A percentile compares a stretch with the other conserved stretches of the same genome.
Evolutionary conservation across 2,797 vertebrate species (phyloP).

Genomic region (Anas acuta): DNA sequence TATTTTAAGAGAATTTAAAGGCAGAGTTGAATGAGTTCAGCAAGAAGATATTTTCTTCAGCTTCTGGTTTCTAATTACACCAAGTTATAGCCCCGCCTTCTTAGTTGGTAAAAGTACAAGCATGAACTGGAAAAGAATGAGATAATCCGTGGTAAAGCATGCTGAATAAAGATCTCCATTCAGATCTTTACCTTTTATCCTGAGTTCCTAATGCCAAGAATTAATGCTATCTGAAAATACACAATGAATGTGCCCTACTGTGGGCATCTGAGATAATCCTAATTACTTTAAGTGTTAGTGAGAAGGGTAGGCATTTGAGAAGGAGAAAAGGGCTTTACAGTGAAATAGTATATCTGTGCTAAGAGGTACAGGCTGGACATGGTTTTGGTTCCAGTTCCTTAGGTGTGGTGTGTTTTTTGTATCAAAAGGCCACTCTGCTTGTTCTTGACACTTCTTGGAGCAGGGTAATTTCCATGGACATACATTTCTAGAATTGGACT

Average conservation of each 20-base stretch:
- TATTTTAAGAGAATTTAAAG: constrained; percentile 64
- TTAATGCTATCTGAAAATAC: constrained; percentile 84
- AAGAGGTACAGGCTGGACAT: constrained; percentile 37
- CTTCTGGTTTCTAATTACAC: constrained; percentile 76
- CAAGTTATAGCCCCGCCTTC: constrained; percentile 70
- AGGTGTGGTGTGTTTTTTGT: neutral
- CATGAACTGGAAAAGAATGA: constrained; percentile 85
- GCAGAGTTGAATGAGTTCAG: constrained; percentile 59
- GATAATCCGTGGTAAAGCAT: constrained; percentile 87
- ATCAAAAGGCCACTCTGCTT: constrained; percentile 10
- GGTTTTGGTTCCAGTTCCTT: constrained; percentile 57
- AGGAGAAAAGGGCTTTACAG: constrained; percentile 59
- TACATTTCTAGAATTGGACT: neutral
- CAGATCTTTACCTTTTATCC: constrained; percentile 89
- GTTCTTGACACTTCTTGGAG: constrained; percentile 15
- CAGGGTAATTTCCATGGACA: neutral
- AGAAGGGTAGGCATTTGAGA: constrained; percentile 80
- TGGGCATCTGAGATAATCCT: constrained; percentile 84
- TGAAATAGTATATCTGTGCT: constrained; percentile 61
- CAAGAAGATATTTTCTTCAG: constrained; percentile 77
- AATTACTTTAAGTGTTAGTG: constrained; percentile 80
- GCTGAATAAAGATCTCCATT: constrained; percentile 88
- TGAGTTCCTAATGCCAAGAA: constrained; percentile 84
- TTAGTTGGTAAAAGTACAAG: constrained; percentile 78
- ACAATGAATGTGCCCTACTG: constrained; percentile 87